These are phyloP conservation scores for Sula dactylatra DNA, from an alignment of 2,113 vertebrate species.

Conservation along the genomic window DNA sequence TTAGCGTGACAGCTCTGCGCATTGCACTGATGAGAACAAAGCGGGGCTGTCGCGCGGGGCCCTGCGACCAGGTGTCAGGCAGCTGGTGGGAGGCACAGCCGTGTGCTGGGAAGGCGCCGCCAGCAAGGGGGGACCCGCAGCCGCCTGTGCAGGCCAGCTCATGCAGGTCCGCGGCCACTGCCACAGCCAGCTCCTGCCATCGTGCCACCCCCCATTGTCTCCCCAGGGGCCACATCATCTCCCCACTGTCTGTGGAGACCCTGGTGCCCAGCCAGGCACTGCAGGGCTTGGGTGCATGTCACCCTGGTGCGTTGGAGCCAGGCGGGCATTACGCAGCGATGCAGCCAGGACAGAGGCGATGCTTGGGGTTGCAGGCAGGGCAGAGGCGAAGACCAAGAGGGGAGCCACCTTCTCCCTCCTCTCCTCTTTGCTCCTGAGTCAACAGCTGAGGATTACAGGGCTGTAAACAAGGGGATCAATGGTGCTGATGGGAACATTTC, in stretches of 20 bases:
- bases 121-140: rapidly evolving
- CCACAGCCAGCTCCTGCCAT: neutral
- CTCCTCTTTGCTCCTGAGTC: slow-evolving; percentile 24
- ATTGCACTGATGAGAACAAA: slow-evolving; percentile 14
- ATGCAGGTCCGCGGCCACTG: neutral
- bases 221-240: neutral
- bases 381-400: neutral
- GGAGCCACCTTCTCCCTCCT: neutral
- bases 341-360: neutral
- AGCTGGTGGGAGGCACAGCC: neutral
- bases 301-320: rapidly evolving
- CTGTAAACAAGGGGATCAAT: slow-evolving; percentile 70
- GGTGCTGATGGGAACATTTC: slow-evolving; percentile 70
- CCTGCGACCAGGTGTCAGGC: neutral
- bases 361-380: neutral
- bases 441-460: slow-evolving; percentile 52
- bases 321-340: rapidly evolving
- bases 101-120: rapidly evolving
- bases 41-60: neutral
- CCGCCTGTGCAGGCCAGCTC: rapidly evolving
- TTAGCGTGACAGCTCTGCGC: neutral
- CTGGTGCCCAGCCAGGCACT: neutral
- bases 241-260: rapidly evolving
- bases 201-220: neutral
- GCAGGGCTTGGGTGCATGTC: neutral